Percentiles rank a stretch among this genome's conserved stretches.
Conservation (phyloP, 64 coral and sea anemone genomes). For the Anthopleura sola region DNA sequence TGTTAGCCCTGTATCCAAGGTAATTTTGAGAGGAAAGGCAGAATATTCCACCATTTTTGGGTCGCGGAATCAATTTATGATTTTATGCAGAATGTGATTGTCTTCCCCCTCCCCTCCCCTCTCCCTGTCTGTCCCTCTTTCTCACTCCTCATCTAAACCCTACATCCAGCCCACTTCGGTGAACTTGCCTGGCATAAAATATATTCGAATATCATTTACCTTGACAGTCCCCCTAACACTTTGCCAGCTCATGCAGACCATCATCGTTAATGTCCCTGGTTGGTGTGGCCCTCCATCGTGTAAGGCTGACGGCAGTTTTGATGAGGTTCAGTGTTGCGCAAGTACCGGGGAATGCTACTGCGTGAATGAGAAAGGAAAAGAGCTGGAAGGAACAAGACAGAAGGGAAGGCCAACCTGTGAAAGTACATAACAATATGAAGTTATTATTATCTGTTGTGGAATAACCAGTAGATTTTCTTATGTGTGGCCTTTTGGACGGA, state of each 20-base stretch:
- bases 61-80: no score
- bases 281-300: constrained; percentile 52
- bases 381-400: constrained; percentile 36
- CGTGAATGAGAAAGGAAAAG: constrained; percentile 31
- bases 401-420: constrained; percentile 33
- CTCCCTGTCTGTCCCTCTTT: no score
- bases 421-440: not conserved
- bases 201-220: not conserved
- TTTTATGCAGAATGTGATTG: no score
- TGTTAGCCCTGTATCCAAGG: no score
- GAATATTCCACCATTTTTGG: no score
- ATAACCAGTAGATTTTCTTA: not conserved
- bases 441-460: not conserved
- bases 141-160: no score
- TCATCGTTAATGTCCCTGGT: constrained; percentile 42
- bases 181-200: no score
- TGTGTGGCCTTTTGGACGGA: not conserved
- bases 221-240: not conserved
- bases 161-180: no score
- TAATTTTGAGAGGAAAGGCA: no score
- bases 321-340: constrained; percentile 37
- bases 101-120: no score
- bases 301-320: constrained; percentile 52
- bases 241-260: constrained; percentile 36
- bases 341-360: constrained; percentile 42